A percentile compares a stretch with the other conserved stretches of the same genome.
These are phyloP conservation scores for Euproctis similis DNA, from an alignment of 2,888 invertebrate genomes.

Conservation along the genomic window DNA sequence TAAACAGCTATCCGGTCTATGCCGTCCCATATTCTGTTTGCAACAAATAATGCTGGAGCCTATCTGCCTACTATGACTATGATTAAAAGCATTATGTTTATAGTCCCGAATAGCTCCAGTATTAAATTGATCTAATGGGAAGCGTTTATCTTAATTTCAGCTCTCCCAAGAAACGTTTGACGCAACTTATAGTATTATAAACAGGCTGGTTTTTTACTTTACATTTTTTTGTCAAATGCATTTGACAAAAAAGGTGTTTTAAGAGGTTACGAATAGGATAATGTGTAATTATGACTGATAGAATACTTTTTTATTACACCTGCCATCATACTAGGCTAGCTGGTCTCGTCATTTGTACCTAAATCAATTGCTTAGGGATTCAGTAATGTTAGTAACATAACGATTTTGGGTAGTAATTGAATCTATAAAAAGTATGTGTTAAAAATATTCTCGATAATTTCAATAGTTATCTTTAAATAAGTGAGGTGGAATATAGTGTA, in stretches of 20 bases:
- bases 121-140: conserved; percentile 67
- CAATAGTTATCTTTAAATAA: too few species aligned
- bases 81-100: conserved; percentile 72
- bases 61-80: conserved; percentile 53
- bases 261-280: conserved; percentile 10
- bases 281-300: too few species aligned
- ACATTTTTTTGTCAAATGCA: conserved; percentile 20
- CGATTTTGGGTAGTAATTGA: too few species aligned
- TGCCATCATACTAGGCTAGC: too few species aligned
- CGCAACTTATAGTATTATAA: conserved; percentile 45
- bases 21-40: conserved; percentile 28
- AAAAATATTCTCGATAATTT: too few species aligned
- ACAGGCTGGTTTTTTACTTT: too few species aligned
- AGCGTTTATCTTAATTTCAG: conserved; percentile 69
- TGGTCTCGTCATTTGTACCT: too few species aligned
- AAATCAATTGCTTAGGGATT: too few species aligned
- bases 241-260: conserved; percentile 35
- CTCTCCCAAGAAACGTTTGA: conserved; percentile 65
- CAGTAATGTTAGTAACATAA: too few species aligned
- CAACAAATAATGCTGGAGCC: conserved; percentile 38
- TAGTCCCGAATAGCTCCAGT: conserved; percentile 56
- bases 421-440: too few species aligned
- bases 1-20: conserved; percentile 10
- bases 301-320: too few species aligned
- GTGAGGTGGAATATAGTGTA: too few species aligned